phyloP scores from a whole-genome alignment of 92 coral and sea anemone genomes.

The Blastomussa wellsi region DNA sequence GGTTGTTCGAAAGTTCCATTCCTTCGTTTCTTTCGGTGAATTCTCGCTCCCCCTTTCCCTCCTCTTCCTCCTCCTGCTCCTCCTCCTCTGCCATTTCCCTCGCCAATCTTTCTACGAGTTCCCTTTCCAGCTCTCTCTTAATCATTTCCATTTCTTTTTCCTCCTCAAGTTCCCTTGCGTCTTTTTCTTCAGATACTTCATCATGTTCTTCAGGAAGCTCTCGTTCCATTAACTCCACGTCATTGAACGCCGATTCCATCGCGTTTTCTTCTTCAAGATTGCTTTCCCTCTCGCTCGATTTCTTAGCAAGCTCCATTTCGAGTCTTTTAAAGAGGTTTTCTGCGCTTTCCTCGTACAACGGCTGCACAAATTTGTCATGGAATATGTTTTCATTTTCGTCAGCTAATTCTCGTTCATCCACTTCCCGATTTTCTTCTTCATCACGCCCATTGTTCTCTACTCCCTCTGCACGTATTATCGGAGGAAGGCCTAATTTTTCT shows the following conservation, averaged over 20 bases:
- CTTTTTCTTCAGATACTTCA: not conserved
- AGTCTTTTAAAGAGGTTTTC: constrained; percentile 15
- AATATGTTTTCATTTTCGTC: constrained; percentile 1
- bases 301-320: constrained; percentile 22
- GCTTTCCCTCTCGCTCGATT: not conserved
- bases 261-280: not conserved
- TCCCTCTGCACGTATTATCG: constrained; percentile 11
- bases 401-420: not conserved
- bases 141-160: not conserved
- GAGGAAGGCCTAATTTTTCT: constrained; percentile 3
- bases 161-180: not conserved
- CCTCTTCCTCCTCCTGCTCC: not conserved
- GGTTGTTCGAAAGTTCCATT: not conserved
- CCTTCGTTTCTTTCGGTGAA: not conserved
- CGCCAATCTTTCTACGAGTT: constrained; percentile 3
- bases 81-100: constrained; percentile 20
- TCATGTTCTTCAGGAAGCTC: constrained; percentile 2
- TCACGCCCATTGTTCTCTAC: not conserved
- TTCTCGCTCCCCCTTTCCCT: constrained; percentile 8
- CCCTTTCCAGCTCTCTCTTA: not conserved
- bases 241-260: not conserved
- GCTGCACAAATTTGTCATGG: not conserved
- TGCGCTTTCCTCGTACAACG: not conserved
- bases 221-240: not conserved
- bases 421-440: constrained; percentile 1